A percentile compares a stretch with the other conserved stretches of the same genome.
Conservation (phyloP, 1,140 invertebrate genomes). For the Trichogramma pretiosum region DNA sequence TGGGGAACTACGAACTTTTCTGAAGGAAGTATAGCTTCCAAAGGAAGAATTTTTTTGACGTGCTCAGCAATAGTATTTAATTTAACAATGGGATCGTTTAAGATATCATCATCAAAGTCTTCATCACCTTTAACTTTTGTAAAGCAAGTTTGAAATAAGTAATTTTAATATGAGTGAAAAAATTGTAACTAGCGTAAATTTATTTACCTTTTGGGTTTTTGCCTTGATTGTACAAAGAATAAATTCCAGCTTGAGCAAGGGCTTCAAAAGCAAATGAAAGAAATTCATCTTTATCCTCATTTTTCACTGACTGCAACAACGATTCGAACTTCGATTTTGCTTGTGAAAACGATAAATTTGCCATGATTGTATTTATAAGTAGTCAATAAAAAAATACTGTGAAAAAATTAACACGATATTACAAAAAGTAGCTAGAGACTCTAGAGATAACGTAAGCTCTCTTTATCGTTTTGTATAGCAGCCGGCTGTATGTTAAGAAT, state of each 20-base stretch:
- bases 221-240: too few species aligned
- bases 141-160: background rate
- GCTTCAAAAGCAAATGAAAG: background rate
- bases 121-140: slow-evolving; percentile 7
- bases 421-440: too few species aligned
- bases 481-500: too few species aligned
- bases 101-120: background rate
- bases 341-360: too few species aligned
- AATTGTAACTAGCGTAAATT: background rate
- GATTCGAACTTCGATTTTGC: background rate
- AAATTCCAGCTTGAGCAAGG: background rate
- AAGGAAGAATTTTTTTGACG: slow-evolving; percentile 48
- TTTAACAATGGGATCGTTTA: slow-evolving; percentile 27
- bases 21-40: slow-evolving; percentile 48
- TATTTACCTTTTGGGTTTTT: too few species aligned
- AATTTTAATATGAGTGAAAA: background rate
- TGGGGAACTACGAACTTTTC: slow-evolving; percentile 49
- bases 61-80: slow-evolving; percentile 47
- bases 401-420: too few species aligned
- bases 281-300: background rate
- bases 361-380: too few species aligned
- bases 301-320: background rate
- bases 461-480: too few species aligned
- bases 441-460: too few species aligned
- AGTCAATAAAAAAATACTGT: too few species aligned